Percentiles rank a stretch among this genome's conserved stretches.
Evolutionary conservation across 2,888 invertebrate genomes (phyloP).

Genomic region (Trichacis sp.): DNA sequence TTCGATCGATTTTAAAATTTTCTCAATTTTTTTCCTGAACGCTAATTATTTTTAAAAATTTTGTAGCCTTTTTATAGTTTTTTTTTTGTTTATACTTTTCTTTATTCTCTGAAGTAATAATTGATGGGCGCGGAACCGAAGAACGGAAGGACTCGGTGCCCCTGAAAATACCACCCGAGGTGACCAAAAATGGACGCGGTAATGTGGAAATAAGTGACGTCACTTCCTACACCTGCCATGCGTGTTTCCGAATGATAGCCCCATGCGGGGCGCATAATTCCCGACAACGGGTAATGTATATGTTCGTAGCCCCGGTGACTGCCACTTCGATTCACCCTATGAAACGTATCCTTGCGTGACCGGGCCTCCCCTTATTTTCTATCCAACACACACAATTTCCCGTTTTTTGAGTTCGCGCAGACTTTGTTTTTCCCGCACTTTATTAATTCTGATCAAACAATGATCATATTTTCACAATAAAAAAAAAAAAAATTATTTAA

Average conservation of each 20-base stretch:
- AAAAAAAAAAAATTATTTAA: too few species aligned
- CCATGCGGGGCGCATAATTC: slow-evolving; percentile 51
- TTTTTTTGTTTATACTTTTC: too few species aligned
- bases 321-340: slow-evolving; percentile 49
- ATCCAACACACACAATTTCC: neutral
- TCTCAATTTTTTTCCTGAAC: too few species aligned
- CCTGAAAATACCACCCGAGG: slow-evolving; percentile 8
- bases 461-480: too few species aligned
- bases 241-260: slow-evolving; percentile 66
- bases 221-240: slow-evolving; percentile 68
- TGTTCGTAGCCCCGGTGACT: slow-evolving; percentile 46
- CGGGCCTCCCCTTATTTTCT: slow-evolving; percentile 46
- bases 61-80: too few species aligned
- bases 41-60: too few species aligned
- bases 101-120: too few species aligned
- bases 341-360: slow-evolving; percentile 56
- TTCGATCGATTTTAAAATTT: too few species aligned
- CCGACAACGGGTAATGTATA: slow-evolving; percentile 48
- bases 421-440: neutral
- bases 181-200: slow-evolving; percentile 31
- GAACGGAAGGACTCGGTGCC: neutral
- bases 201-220: slow-evolving; percentile 57
- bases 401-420: neutral
- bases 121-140: too few species aligned
- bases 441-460: neutral